phyloP scores from a whole-genome alignment of 2,888 invertebrate species.

The Germaria angustata region DNA sequence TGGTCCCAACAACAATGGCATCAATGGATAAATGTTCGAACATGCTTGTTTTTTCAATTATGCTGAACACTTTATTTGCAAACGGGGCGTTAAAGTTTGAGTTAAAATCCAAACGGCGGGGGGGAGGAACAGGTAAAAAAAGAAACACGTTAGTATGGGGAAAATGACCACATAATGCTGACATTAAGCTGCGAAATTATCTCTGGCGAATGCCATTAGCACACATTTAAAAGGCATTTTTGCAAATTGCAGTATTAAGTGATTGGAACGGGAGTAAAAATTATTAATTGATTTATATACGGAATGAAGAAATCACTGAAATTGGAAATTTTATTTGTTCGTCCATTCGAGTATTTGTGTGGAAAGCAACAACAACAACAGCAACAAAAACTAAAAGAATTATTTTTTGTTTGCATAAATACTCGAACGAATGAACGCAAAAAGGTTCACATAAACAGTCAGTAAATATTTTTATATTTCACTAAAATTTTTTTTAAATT shows the following conservation, averaged over 20 bases:
- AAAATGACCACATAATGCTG: conserved; percentile 18
- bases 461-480: no score
- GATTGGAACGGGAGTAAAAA: not conserved
- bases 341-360: no score
- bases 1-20: not conserved
- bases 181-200: conserved; percentile 10
- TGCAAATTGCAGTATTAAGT: conserved; percentile 4
- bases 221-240: conserved; percentile 13
- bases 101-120: not conserved
- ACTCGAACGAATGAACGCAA: no score
- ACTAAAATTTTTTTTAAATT: no score
- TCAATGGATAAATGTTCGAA: conserved; percentile 3
- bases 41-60: conserved; percentile 14
- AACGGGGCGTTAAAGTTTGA: not conserved
- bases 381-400: no score
- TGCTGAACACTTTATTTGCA: conserved; percentile 2
- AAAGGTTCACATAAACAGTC: no score
- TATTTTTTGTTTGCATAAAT: no score
- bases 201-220: conserved; percentile 12
- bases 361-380: no score
- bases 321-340: no score
- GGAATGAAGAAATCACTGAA: not conserved
- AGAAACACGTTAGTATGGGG: not conserved
- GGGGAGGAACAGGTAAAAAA: not conserved
- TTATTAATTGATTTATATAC: not conserved